phyloP scores from a whole-genome alignment of 2,888 invertebrate species.

The Chaetogeoica ovagalla region DNA sequence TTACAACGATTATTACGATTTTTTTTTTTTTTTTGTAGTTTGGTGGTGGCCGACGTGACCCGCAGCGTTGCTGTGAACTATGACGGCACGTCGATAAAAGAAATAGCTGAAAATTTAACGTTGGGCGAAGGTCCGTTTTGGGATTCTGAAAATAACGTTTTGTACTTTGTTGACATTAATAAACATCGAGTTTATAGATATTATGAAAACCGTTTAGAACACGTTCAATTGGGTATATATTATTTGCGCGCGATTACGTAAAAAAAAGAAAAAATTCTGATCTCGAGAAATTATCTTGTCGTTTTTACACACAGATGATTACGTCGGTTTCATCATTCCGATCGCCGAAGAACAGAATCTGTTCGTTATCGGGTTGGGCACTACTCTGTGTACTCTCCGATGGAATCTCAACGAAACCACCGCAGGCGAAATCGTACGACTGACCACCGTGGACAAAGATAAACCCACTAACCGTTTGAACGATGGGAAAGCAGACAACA shows the following conservation, averaged over 20 bases:
- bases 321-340: constrained; percentile 63
- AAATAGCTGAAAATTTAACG: constrained; percentile 34
- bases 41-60: background rate
- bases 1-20: background rate
- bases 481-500: constrained; percentile 72
- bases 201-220: constrained; percentile 62
- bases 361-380: constrained; percentile 61
- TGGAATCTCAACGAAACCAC: constrained; percentile 60
- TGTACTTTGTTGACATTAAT: constrained; percentile 68
- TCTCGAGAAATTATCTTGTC: background rate
- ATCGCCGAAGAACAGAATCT: constrained; percentile 62
- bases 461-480: constrained; percentile 66
- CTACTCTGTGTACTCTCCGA: constrained; percentile 62
- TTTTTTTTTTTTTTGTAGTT: constrained; percentile 1
- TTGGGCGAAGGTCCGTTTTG: constrained; percentile 68
- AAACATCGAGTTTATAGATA: constrained; percentile 63
- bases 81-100: background rate
- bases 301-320: background rate
- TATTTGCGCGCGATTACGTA: too few relatives aligned
- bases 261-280: background rate
- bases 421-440: constrained; percentile 53
- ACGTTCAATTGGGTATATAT: constrained; percentile 60
- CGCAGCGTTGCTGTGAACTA: background rate
- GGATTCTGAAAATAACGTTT: constrained; percentile 63
- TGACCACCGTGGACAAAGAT: constrained; percentile 62